Evolutionary conservation across 1,140 invertebrate species (phyloP).

Genomic region (Meloidogyne chitwoodi): DNA sequence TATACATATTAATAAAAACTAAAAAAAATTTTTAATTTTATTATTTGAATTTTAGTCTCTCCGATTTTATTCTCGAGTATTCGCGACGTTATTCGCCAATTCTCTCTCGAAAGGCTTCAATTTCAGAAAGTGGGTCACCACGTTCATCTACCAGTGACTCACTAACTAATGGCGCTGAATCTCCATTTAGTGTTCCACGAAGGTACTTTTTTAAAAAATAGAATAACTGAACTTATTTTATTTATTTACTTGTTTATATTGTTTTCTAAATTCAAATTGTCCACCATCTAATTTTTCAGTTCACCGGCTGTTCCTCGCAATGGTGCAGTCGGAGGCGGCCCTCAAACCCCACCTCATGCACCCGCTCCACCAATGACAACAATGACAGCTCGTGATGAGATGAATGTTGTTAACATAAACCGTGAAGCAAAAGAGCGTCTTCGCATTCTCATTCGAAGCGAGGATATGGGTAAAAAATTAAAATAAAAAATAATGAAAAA

Average conservation of each 20-base stretch:
- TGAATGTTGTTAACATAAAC: neutral
- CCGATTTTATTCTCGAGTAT: conserved; percentile 59
- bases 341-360: neutral
- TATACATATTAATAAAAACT: no score
- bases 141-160: neutral
- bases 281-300: conserved; percentile 28
- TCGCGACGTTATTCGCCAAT: conserved; percentile 49
- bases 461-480: conserved; percentile 43
- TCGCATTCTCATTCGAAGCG: conserved; percentile 44
- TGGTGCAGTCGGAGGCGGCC: neutral
- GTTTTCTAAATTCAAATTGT: no score
- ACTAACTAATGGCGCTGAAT: conserved; percentile 22
- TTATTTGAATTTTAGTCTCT: conserved; percentile 52
- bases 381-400: neutral
- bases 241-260: no score
- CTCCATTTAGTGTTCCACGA: conserved; percentile 44
- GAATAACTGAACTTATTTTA: neutral
- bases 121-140: neutral
- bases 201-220: conserved; percentile 6
- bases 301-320: conserved; percentile 44
- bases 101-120: conserved; percentile 8
- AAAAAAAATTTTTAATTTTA: conserved; percentile 6
- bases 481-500: no score
- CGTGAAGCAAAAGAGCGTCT: conserved; percentile 49
- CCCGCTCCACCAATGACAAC: neutral